These are phyloP conservation scores for Chaenocephalus aceratus DNA, from an alignment of 2,113 vertebrate genomes.

Conservation along the genomic window DNA sequence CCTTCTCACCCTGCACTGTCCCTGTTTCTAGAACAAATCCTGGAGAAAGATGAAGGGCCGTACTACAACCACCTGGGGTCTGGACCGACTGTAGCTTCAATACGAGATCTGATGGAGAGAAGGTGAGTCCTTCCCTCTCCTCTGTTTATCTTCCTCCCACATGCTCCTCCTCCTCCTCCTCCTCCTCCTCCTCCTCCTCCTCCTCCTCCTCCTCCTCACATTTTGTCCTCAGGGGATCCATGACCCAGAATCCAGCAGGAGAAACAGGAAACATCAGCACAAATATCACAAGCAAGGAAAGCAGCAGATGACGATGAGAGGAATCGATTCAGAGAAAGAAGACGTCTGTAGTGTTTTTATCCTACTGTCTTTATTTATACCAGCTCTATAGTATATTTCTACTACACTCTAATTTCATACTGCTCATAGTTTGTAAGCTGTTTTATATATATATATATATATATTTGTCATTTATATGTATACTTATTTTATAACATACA, in stretches of 20 bases:
- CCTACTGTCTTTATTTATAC: too few species aligned
- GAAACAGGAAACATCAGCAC: conserved; percentile 76
- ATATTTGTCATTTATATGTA: too few species aligned
- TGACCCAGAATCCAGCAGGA: conserved; percentile 82
- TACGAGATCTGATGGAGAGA: conserved; percentile 95
- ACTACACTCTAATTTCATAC: too few species aligned
- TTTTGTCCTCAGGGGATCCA: conserved; percentile 75
- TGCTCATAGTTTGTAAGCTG: too few species aligned
- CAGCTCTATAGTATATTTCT: too few species aligned
- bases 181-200: too few species aligned
- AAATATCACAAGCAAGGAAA: conserved; percentile 55
- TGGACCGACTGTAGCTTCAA: conserved; percentile 93
- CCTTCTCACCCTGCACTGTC: conserved; percentile 28
- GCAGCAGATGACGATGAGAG: conserved; percentile 45
- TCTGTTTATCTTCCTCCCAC: conserved; percentile 6
- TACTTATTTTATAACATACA: too few species aligned
- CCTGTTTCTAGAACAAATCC: conserved; percentile 88
- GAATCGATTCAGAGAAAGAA: conserved; percentile 19
- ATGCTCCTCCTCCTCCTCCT: conserved; percentile 42
- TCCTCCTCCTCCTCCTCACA: conserved; percentile 51
- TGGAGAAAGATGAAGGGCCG: conserved; percentile 97
- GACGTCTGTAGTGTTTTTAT: too few species aligned
- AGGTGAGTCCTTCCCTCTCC: conserved; percentile 69
- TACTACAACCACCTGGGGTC: conserved; percentile 98
- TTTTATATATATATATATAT: too few species aligned